phyloP scores from a whole-genome alignment of 1,140 invertebrate species.

The Apis cerana region DNA sequence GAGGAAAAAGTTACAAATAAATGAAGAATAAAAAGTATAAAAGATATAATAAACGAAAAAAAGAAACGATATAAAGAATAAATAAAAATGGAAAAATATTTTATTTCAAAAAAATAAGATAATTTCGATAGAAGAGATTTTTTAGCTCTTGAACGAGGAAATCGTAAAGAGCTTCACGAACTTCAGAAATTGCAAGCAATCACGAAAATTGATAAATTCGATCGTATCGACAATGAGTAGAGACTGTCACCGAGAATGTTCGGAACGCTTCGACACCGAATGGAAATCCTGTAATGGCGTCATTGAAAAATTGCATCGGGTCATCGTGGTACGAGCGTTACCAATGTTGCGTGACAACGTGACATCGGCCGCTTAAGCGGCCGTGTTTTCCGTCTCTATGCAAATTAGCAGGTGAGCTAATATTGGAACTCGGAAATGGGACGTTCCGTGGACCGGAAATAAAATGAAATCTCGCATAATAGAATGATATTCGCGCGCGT shows the following conservation, averaged over 20 bases:
- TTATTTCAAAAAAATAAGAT: neutral
- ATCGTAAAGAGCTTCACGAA: neutral
- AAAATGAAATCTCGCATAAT: conserved; percentile 67
- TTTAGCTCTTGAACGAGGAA: neutral
- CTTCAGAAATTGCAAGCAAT: neutral
- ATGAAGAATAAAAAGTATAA: too few relatives aligned
- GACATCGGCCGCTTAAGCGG: conserved; percentile 67
- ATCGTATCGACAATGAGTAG: neutral
- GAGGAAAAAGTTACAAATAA: too few relatives aligned
- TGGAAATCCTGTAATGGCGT: conserved; percentile 1
- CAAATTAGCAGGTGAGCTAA: conserved; percentile 73
- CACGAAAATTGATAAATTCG: neutral
- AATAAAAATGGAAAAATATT: neutral
- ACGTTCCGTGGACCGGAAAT: conserved; percentile 71
- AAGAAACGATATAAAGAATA: too few relatives aligned
- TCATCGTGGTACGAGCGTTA: conserved; percentile 51
- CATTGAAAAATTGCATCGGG: conserved; percentile 51
- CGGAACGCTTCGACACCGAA: neutral
- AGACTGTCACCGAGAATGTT: conserved; percentile 9
- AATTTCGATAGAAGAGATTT: neutral
- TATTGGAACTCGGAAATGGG: conserved; percentile 73
- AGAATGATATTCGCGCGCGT: conserved; percentile 32
- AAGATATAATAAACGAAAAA: too few relatives aligned
- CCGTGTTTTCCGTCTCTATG: conserved; percentile 72
- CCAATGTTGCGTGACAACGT: conserved; percentile 70